These are phyloP conservation scores for Tachystola acroxantha DNA, from an alignment of 2,888 invertebrate species.

Conservation along the genomic window DNA sequence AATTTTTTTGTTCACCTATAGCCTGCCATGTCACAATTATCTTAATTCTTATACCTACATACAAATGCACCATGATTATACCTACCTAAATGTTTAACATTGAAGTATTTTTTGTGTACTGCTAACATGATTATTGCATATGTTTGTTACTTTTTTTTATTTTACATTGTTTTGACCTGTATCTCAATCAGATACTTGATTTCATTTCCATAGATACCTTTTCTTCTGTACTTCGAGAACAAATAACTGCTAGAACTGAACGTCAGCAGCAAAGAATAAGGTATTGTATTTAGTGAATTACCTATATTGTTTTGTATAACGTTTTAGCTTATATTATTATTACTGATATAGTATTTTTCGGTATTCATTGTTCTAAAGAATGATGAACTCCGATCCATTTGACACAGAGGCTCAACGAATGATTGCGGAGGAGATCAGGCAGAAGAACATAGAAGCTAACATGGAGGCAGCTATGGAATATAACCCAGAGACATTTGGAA, in stretches of 20 bases:
- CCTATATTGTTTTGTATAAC: not conserved
- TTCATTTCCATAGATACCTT: conserved; percentile 80
- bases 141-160: no score
- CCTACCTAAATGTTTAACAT: no score
- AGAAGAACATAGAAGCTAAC: conserved; percentile 97
- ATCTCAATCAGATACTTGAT: not conserved
- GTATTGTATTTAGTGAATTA: conserved; percentile 22
- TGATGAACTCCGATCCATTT: conserved; percentile 96
- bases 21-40: no score
- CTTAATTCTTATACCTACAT: no score
- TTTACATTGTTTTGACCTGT: no score
- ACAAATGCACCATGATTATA: no score
- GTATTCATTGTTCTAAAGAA: conserved; percentile 58
- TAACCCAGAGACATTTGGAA: conserved; percentile 98
- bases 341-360: not conserved
- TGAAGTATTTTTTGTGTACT: no score
- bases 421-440: conserved; percentile 97
- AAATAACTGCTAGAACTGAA: conserved; percentile 89
- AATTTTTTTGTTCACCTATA: no score
- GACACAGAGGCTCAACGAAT: conserved; percentile 96
- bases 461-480: conserved; percentile 99
- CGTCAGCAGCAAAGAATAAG: conserved; percentile 88
- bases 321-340: not conserved
- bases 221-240: conserved; percentile 87
- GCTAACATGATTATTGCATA: no score